Base-by-base conservation (phyloP, 1,140 invertebrate species). In the Zaprionus inermis region DNA sequence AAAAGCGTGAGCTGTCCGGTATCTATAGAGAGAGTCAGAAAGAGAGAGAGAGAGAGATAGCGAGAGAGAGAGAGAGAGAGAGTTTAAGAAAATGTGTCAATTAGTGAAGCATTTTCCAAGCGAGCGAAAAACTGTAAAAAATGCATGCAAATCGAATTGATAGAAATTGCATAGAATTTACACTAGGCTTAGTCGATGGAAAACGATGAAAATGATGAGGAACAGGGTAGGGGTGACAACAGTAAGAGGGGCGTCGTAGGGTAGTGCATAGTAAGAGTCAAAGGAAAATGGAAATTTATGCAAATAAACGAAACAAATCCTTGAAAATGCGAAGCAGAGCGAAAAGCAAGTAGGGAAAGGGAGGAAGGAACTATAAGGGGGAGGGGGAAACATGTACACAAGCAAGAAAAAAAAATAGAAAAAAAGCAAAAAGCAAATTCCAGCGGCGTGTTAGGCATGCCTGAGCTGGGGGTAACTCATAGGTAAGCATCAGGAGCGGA, bases 1-100 rank as follows among this genome's bases (percentile, higher is more conserved):
- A 94, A 92, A 97, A 97, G 81, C 97, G 96, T 81, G 83, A 92
- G 76, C 84, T 92, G 78, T 92, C 91, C 36, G 92, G 92, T 63
- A 92, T 92, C 92, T 92, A 66, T 7, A 70, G 24, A 24, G 51
- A 38, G 38, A 34, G 12, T n/a, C n/a, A n/a, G n/a, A n/a, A n/a
- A 38, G 32, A 24, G 14, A 18, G 18, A 38, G 38, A 34, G 12
- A 38, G 32, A 24, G 14, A 18, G 18, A 52, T 1, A 18, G 6
- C 7, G 49, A 5, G 11, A 55, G 16, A 30, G 14, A 16, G 22
- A 11, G 28, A 38, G 28, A 30, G 12, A 6, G 9, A 57, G 30
- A 54, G 34, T 52, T 56, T 20, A 24, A 55, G 56, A 52, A 59
- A 75, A 69, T 60, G 76, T 60, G 68, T 66, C 82, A 85, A 85